Percentiles rank a stretch among this genome's conserved stretches.
Conservation (phyloP, 2,797 vertebrate species). For the Pempheris klunzingeri region DNA sequence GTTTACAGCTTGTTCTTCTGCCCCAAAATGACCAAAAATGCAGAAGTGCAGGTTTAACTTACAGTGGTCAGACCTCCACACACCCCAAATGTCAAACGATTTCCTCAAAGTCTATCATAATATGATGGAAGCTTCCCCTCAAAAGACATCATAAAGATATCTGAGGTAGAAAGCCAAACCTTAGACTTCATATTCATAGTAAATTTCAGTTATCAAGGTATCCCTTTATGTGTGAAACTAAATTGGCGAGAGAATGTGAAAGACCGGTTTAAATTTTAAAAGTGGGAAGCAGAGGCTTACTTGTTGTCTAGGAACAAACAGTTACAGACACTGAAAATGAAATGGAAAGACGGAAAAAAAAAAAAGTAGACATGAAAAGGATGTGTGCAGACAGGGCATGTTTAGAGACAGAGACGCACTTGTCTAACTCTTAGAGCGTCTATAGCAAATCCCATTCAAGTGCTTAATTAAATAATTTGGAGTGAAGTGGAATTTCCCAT, state of each 20-base stretch:
- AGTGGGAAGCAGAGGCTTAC: constrained; percentile 7
- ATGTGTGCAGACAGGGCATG: constrained; percentile 40
- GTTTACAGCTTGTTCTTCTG: neutral
- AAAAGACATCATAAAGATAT: neutral
- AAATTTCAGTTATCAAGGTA: constrained; percentile 6
- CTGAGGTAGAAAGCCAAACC: neutral
- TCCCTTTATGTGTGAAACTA: neutral
- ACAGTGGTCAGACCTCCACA: too few relatives aligned
- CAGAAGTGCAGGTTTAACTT: neutral
- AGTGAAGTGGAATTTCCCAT: constrained; percentile 72
- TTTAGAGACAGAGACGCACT: constrained; percentile 57
- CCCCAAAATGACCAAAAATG: neutral
- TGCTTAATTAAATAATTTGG: constrained; percentile 71
- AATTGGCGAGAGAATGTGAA: constrained; percentile 28
- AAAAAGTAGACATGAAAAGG: constrained; percentile 27
- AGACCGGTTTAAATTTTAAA: constrained; percentile 35
- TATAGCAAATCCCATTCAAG: constrained; percentile 58
- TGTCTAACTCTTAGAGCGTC: constrained; percentile 54
- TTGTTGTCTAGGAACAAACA: constrained; percentile 12
- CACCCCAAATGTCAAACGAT: too few relatives aligned
- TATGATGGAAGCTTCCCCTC: too few relatives aligned
- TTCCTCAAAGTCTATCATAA: too few relatives aligned
- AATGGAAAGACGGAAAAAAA: constrained; percentile 24
- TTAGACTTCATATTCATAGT: neutral
- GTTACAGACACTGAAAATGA: constrained; percentile 20